Base-by-base conservation (phyloP, 2,888 invertebrate genomes). In the Melanostoma mellinum region DNA sequence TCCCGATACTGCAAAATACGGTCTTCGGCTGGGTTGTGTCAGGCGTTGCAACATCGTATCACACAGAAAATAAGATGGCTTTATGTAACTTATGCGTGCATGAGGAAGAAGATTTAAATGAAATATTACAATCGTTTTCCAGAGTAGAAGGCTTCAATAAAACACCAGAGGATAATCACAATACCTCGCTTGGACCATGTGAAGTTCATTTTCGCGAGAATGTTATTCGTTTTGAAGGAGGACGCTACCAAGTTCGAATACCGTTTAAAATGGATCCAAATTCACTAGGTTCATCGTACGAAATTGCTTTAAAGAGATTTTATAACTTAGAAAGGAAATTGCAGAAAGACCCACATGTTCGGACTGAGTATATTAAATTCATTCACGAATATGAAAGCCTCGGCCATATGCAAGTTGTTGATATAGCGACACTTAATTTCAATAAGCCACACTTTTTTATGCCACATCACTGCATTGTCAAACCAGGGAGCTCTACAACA, bases 201-300 rank as follows among this genome's bases (percentile, higher is more conserved):
- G 55, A 55, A 20, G 3, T 2, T 6, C 36, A 20, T 20, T 55
- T 55, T 55, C n/a, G 20, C 2, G 38, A 55, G 36, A 38, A 55
- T 55, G n/a, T n/a, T n/a, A n/a, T 20, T 8, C 6, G 10, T 20
- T 38, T 38, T 20, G 38, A 55, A 6, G 20, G 20, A n/a, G 38
- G 38, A 3, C 55, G 38, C 4, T 55, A 55, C 10, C 55, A 55
- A 20, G 55, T 55, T 55, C 10, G 55, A 55, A 10, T 55, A 9
- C 50, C 50, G 33, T 50, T 50, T 32, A 50, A 50, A 33, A 32
- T 3, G 2, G 4, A 35, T 6, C 33, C 52, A 5, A 35, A 52
- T 5, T 9, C 52, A 35, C 35, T 52, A 5, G 35, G 52, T 1
- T n/a, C 4, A 4, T 52, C 33, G 4, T 52, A 52, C 5, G 33